Conservation (phyloP, 2,888 invertebrate species). For the Cheiracanthium punctorium region DNA sequence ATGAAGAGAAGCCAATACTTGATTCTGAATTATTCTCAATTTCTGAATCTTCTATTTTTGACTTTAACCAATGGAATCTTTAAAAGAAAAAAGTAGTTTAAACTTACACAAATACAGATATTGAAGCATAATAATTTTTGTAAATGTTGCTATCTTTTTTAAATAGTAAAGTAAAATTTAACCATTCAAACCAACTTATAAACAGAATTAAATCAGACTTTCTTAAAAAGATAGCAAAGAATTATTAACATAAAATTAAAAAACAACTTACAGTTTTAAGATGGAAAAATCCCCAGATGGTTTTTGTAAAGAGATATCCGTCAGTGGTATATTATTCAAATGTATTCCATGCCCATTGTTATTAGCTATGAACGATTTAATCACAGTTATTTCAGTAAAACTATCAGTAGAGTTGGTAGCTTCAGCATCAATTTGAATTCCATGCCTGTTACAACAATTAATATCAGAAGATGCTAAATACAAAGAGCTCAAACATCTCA, state of each 20-base stretch:
- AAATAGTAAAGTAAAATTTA: no score
- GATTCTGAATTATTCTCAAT: slow-evolving; percentile 28
- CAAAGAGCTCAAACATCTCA: slow-evolving; percentile 47
- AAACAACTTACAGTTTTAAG: slow-evolving; percentile 51
- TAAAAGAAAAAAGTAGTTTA: slow-evolving; percentile 1
- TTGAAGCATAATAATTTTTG: no score
- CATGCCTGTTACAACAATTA: slow-evolving; percentile 27
- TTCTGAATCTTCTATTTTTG: slow-evolving; percentile 35
- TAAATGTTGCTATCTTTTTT: no score
- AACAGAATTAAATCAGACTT: no score
- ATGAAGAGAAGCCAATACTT: slow-evolving; percentile 48
- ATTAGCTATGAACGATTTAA: slow-evolving; percentile 26
- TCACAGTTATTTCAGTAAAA: slow-evolving; percentile 34
- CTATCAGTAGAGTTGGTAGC: slow-evolving; percentile 24
- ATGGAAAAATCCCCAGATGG: slow-evolving; percentile 42
- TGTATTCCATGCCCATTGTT: slow-evolving; percentile 51
- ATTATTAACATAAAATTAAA: neutral
- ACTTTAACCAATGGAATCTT: slow-evolving; percentile 59
- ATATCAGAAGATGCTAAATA: slow-evolving; percentile 35
- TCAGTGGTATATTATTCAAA: slow-evolving; percentile 42
- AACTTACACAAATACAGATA: neutral
- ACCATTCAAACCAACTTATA: no score
- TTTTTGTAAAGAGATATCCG: slow-evolving; percentile 46
- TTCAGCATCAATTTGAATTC: slow-evolving; percentile 63
- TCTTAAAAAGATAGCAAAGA: no score